Conservation (phyloP, 1,140 invertebrate species). For the Mactra quadrangularis region DNA sequence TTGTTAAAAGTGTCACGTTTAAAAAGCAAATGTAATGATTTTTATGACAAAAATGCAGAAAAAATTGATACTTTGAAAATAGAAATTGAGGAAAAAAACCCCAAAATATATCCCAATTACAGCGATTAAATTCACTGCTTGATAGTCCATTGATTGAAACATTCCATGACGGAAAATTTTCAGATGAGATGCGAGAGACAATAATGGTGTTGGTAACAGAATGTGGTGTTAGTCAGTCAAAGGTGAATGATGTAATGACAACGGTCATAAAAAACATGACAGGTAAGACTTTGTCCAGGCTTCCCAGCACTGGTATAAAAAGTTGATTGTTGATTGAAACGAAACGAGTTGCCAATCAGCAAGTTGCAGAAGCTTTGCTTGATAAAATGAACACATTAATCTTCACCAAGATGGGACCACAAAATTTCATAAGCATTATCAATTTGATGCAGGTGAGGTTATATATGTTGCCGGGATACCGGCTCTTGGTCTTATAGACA, state of each 20-base stretch:
- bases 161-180: conserved; percentile 9
- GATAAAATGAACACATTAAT: background rate
- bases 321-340: background rate
- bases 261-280: conserved; percentile 18
- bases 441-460: conserved; percentile 3
- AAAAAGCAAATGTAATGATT: background rate
- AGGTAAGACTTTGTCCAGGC: conserved; percentile 5
- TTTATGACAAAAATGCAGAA: background rate
- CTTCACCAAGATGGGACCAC: conserved; percentile 15
- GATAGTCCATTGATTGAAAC: background rate
- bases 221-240: conserved; percentile 14
- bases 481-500: conserved; percentile 31
- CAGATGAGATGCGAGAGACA: background rate
- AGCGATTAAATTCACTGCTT: background rate
- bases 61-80: conserved; percentile 5
- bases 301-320: conserved; percentile 21
- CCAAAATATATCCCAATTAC: background rate
- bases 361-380: background rate
- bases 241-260: background rate
- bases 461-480: background rate
- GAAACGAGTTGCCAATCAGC: conserved; percentile 16
- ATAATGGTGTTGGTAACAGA: conserved; percentile 9
- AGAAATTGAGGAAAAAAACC: background rate
- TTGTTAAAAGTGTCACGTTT: background rate
- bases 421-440: conserved; percentile 33